These are phyloP conservation scores for Potorous gilbertii DNA, from an alignment of 2,797 vertebrate genomes.

Conservation along the genomic window DNA sequence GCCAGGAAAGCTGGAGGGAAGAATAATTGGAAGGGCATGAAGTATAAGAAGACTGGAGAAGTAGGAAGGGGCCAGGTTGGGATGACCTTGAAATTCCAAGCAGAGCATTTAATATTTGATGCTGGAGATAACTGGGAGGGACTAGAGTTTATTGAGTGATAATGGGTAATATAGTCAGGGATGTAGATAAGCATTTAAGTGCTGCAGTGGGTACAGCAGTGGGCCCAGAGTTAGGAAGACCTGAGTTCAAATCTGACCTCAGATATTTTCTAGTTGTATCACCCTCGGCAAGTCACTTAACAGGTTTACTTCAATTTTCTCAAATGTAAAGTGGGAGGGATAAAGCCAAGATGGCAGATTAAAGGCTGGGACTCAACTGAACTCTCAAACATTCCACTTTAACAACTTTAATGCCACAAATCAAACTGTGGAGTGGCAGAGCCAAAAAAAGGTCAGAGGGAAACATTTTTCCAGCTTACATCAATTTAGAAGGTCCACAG, in stretches of 20 bases:
- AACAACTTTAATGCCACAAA: no score
- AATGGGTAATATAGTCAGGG: neutral
- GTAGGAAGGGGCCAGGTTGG: no score
- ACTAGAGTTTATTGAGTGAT: neutral
- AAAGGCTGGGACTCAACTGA: no score
- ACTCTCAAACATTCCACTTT: no score
- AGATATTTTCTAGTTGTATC: neutral
- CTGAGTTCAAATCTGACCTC: neutral
- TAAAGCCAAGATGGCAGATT: no score
- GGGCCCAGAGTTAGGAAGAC: neutral
- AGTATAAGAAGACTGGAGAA: neutral
- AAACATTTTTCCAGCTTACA: neutral
- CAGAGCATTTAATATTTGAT: neutral
- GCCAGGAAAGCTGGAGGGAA: neutral
- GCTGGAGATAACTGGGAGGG: neutral
- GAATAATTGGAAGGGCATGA: neutral
- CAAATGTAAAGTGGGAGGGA: no score
- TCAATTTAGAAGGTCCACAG: neutral
- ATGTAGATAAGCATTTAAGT: no score
- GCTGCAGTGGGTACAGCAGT: no score
- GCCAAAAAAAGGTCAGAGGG: no score
- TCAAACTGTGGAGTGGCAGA: no score
- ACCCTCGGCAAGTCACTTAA: no score
- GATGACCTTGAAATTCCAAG: neutral
- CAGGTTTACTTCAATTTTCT: no score